These are phyloP conservation scores for Tetrax tetrax DNA, from an alignment of 2,113 vertebrate genomes.

Conservation along the genomic window DNA sequence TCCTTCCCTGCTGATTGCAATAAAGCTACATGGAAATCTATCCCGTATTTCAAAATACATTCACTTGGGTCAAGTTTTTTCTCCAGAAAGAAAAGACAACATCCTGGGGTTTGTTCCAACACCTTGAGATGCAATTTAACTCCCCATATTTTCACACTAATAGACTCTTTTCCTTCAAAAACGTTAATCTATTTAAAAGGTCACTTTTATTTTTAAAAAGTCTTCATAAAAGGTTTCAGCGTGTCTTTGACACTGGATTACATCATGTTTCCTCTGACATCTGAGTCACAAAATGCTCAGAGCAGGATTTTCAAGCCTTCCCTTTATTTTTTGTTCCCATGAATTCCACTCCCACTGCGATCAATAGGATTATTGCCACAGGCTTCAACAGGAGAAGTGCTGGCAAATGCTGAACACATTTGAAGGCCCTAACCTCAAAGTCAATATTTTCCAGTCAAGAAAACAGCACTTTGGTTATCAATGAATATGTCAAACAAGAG, in stretches of 20 bases:
- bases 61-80: not conserved
- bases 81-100: slow-evolving; percentile 15
- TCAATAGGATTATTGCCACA: slow-evolving; percentile 17
- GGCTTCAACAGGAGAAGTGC: not conserved
- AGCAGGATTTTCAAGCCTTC: slow-evolving; percentile 32
- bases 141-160: not conserved
- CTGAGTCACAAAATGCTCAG: slow-evolving; percentile 40
- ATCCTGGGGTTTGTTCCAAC: slow-evolving; percentile 1
- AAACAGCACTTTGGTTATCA: not conserved
- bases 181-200: slow-evolving; percentile 44
- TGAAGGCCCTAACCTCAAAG: slow-evolving; percentile 19
- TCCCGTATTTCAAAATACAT: not conserved
- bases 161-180: not conserved
- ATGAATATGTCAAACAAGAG: not conserved
- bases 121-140: not conserved
- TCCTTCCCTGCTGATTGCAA: not conserved
- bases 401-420: slow-evolving; percentile 10
- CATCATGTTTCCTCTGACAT: slow-evolving; percentile 42
- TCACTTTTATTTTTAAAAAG: not conserved
- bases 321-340: slow-evolving; percentile 22
- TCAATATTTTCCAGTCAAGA: slow-evolving; percentile 14
- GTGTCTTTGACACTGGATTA: slow-evolving; percentile 21
- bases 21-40: not conserved
- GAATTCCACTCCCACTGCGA: not conserved
- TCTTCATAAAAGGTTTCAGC: not conserved